Evolutionary conservation across 2,797 vertebrate genomes (phyloP).

Genomic region (Thamnophis elegans): DNA sequence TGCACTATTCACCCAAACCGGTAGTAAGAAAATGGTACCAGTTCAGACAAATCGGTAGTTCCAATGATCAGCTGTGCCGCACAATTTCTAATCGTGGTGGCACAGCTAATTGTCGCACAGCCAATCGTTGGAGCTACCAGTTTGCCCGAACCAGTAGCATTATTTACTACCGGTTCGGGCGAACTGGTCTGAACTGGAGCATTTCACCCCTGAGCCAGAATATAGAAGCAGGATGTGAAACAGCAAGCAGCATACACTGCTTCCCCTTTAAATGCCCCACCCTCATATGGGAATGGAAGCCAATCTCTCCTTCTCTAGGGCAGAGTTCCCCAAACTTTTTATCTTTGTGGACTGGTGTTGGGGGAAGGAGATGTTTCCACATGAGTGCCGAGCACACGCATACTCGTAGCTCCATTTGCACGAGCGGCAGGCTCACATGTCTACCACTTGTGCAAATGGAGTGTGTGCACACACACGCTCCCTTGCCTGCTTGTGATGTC

Average conservation of each 20-base stretch:
- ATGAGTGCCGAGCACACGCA: neutral
- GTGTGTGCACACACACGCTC: neutral
- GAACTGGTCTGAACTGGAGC: too few species aligned
- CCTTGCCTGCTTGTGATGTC: too few species aligned
- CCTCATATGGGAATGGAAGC: neutral
- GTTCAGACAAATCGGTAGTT: too few species aligned
- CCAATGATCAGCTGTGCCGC: too few species aligned
- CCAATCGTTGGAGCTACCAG: too few species aligned
- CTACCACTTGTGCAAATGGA: neutral
- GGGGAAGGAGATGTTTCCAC: neutral
- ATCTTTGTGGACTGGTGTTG: neutral
- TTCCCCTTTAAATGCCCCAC: neutral
- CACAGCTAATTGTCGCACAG: too few species aligned
- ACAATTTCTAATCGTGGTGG: too few species aligned
- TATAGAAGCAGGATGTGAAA: neutral
- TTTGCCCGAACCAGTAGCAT: too few species aligned
- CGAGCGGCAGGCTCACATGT: rapidly evolving
- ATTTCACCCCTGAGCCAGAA: neutral
- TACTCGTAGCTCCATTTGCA: neutral
- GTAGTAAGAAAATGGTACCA: too few species aligned
- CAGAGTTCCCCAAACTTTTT: neutral
- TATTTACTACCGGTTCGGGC: too few species aligned
- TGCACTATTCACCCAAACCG: too few species aligned
- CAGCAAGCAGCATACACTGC: neutral
- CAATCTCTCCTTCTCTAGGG: neutral